Base-by-base conservation (phyloP, 2,888 invertebrate genomes). In the Alcis repandata region DNA sequence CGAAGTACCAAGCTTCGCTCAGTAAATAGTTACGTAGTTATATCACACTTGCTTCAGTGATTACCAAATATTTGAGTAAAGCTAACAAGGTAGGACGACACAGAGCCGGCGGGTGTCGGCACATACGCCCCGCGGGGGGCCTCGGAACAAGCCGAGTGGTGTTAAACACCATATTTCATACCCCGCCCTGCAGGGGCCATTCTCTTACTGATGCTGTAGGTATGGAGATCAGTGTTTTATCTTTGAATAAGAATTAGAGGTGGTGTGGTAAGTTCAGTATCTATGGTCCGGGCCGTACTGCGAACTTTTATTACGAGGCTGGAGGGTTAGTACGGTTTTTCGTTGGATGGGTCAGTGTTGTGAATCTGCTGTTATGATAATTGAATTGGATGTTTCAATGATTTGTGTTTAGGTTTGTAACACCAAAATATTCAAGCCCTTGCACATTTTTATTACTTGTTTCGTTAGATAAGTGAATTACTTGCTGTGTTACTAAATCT, bases 151-250 rank as follows among this genome's bases (percentile, higher is more conserved):
- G 92, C 85, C 79, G 79, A 77, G 80, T 84, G 88, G 92, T 90
- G 92, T 92, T 90, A 92, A 92, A 88, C 87, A 86, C 88, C 79
- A 92, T 92, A 91, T 89, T 88, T 92, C 91, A 92, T 88, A 77
- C 79, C 72, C 75, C 82, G 85, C 87, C 82, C 90, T 79, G 88
- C 77, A 79, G 79, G 86, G 85, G 79, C 82, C 86, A 83, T 83
- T 87, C 87, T 84, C 83, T 87, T 82, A 82, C 79, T 27, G 38
- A 38, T 43, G 13, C 41, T 40, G 51, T 36, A 20, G 27, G 17
- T n/a, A 32, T 32, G 7, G 36, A 36, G 15, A 17, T 27, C 63
- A 63, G 63, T 63, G 46, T 52, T 63, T 54, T 6, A 56, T 19
- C 40, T 61, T 36, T 57, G 1, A 33, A 57, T 9, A n/a, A n/a